phyloP scores from a whole-genome alignment of 92 coral and sea anemone species.

The Desmophyllum pertusum region DNA sequence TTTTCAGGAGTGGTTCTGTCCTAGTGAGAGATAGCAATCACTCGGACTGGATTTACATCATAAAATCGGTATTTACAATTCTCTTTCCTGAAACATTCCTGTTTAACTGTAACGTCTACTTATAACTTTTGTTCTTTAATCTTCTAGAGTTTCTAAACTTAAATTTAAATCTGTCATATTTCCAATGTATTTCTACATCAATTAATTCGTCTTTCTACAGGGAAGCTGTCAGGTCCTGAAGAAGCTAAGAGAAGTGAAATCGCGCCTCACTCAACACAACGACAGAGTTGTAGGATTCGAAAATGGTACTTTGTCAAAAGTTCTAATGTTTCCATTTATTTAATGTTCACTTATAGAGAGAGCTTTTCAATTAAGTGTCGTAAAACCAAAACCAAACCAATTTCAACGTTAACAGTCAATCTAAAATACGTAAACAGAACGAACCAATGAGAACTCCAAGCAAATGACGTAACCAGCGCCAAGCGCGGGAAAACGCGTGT shows the following conservation, averaged over 20 bases:
- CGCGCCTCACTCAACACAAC: conserved; percentile 87
- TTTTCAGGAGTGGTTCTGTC: conserved; percentile 87
- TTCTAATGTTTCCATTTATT: not conserved
- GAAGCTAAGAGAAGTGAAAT: conserved; percentile 80
- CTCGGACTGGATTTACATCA: conserved; percentile 97
- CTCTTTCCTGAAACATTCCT: not conserved
- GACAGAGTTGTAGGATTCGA: conserved; percentile 96
- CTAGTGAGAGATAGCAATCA: conserved; percentile 94
- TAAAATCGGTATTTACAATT: conserved; percentile 75
- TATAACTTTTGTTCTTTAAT: not conserved
- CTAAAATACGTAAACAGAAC: no score
- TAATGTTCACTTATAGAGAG: no score
- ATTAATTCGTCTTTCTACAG: conserved; percentile 22
- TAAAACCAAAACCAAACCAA: no score
- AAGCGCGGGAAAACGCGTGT: no score
- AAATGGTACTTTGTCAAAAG: conserved; percentile 58
- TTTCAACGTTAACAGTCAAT: no score
- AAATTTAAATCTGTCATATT: not conserved
- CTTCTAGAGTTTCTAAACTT: not conserved
- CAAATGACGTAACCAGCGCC: no score
- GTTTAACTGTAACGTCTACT: not conserved
- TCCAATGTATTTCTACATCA: not conserved
- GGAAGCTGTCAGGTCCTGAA: conserved; percentile 96
- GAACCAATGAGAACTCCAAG: no score
- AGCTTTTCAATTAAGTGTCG: no score